These are phyloP conservation scores for Diplogasteroides magnus DNA, from an alignment of 1,140 invertebrate species.

Conservation along the genomic window DNA sequence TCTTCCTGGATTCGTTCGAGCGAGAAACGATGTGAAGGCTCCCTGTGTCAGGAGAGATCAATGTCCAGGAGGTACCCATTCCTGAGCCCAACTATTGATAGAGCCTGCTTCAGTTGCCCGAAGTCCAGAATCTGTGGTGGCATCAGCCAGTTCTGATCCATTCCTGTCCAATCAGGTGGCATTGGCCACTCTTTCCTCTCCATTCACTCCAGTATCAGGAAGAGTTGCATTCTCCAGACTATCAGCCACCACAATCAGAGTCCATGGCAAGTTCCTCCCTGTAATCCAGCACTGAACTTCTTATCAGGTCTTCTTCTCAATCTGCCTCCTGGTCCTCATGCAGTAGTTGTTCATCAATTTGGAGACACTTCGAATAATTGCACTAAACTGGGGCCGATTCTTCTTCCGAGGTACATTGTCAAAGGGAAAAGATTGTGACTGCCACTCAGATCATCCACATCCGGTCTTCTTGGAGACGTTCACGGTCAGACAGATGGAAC, in stretches of 20 bases:
- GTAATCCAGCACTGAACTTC: neutral
- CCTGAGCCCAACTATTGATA: neutral
- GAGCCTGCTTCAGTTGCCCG: neutral
- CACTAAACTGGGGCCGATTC: conserved; percentile 8
- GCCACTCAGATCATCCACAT: neutral
- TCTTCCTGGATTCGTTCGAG: conserved; percentile 22
- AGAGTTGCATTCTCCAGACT: neutral
- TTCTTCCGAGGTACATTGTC: neutral
- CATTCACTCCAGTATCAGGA: neutral
- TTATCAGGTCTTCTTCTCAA: conserved; percentile 3
- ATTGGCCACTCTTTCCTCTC: neutral
- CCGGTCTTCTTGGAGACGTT: neutral
- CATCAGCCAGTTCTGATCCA: neutral
- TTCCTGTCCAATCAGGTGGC: neutral
- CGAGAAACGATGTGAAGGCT: conserved; percentile 25
- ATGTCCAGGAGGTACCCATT: conserved; percentile 1
- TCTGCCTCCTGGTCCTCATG: conserved; percentile 15
- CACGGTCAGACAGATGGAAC: neutral
- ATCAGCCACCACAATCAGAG: neutral
- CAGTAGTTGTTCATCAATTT: conserved; percentile 24
- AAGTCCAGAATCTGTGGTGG: neutral
- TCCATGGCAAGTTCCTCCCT: neutral
- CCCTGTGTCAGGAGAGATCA: conserved; percentile 25
- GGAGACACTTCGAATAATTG: conserved; percentile 25
- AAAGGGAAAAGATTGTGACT: too few relatives aligned